These are phyloP conservation scores for Drosophila seguyi DNA, from an alignment of 1,140 invertebrate species.

Conservation along the genomic window DNA sequence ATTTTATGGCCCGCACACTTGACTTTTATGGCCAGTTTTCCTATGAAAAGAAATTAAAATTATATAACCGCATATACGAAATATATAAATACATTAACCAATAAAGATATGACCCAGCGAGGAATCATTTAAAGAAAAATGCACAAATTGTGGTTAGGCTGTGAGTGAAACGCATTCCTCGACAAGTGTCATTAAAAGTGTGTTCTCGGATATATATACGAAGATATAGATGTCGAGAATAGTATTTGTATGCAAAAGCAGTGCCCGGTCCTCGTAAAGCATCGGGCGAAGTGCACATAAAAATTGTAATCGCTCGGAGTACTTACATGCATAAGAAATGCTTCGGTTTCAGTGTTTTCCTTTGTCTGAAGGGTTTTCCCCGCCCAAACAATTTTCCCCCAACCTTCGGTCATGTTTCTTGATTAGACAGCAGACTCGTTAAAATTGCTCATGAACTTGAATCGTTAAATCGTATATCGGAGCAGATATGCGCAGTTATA, in stretches of 20 bases:
- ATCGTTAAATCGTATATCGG: constrained; percentile 57
- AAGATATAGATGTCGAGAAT: constrained; percentile 10
- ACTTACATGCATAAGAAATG: constrained; percentile 70
- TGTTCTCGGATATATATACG: constrained; percentile 18
- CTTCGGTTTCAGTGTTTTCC: constrained; percentile 11
- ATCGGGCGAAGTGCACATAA: constrained; percentile 70
- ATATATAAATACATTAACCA: constrained; percentile 65
- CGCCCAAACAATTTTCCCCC: constrained; percentile 1
- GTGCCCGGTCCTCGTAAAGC: constrained; percentile 66
- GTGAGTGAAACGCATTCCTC: constrained; percentile 36
- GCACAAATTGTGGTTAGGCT: constrained; percentile 64
- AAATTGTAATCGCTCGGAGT: constrained; percentile 69
- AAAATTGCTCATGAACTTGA: constrained; percentile 76
- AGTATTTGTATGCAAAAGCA: constrained; percentile 75
- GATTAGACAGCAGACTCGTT: constrained; percentile 55
- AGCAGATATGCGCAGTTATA: constrained; percentile 43
- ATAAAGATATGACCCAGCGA: constrained; percentile 72
- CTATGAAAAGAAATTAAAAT: constrained; percentile 78
- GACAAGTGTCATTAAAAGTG: constrained; percentile 73
- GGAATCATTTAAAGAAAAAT: constrained; percentile 73
- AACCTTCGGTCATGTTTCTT: constrained; percentile 27
- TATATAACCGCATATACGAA: constrained; percentile 53
- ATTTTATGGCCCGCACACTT: constrained; percentile 61
- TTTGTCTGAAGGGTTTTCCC: constrained; percentile 12
- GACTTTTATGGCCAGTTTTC: constrained; percentile 75